Evolutionary conservation across 2,888 invertebrate genomes (phyloP).

Genomic region (Rhagonycha lutea): DNA sequence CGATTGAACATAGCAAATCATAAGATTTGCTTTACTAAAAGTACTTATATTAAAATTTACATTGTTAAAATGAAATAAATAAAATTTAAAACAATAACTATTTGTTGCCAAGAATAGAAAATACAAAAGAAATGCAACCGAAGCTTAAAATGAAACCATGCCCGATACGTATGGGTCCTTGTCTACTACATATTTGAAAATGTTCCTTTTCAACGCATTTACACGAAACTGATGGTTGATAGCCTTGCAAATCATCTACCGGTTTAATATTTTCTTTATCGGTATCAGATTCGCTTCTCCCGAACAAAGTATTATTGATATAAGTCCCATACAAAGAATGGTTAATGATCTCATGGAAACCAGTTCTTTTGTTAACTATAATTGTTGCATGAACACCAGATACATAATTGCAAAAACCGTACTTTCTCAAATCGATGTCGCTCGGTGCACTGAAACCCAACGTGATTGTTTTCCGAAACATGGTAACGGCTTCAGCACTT

Average conservation of each 20-base stretch:
- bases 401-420: neutral
- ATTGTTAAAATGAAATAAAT: neutral
- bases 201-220: neutral
- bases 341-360: neutral
- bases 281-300: neutral
- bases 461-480: neutral
- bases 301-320: neutral
- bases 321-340: neutral
- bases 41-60: neutral
- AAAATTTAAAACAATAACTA: neutral
- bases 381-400: neutral
- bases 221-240: neutral
- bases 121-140: neutral
- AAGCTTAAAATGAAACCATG: neutral
- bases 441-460: neutral
- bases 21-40: no score
- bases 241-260: no score
- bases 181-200: neutral
- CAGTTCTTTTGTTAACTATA: neutral
- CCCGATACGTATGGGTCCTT: neutral
- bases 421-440: neutral
- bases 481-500: neutral
- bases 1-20: no score
- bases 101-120: neutral
- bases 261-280: neutral